Base-by-base conservation (phyloP, 2,113 vertebrate species). In the Felis chaus region DNA sequence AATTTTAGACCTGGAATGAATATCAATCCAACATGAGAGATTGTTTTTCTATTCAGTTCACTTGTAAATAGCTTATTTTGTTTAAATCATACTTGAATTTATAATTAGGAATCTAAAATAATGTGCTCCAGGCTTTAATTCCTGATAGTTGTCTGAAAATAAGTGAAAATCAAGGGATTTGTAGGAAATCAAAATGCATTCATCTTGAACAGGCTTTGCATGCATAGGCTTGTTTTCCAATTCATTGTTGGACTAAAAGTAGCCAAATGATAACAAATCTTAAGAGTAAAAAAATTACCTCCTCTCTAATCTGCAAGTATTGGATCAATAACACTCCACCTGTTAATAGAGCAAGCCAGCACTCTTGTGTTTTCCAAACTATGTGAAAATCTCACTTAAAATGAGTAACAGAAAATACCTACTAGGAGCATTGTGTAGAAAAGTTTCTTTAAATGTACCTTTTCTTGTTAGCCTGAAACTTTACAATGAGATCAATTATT, bases 351-450 rank as follows among this genome's bases (percentile, higher is more conserved):
- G 27, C 57, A 66, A 94, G 36, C 89, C 92, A 96, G 96, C 71
- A 41, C 41, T 41, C 91, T 78, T 87, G 76, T 97, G 73, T 94
- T 95, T 95, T 94, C 57, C 76, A 87, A 96, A 97, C 50, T 57
- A 86, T 93, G 95, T 98, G 95, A 98, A 97, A 96, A 95, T 97
- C 61, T 97, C 90, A 92, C 97, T 91, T 89, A 76, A 15, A 93
- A 76, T 66, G 65, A 92, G 71, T 97, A 95, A 90, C 65, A 86
- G 84, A 94, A 96, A 91, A 29, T 85, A 95, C 95, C 41, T 96
- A 89, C 91, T 57, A 89, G 86, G 91, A 82, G 76, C 12, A 25
- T 36, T 69, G 82, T 83, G n/a, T 36, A 88, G 41, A 53, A 94
- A 96, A 73, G 5, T 84, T 96, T 91, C 61, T 93, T 94, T 91